Evolutionary conservation across 2,113 vertebrate genomes (phyloP).

Genomic region (Plotosus lineatus): DNA sequence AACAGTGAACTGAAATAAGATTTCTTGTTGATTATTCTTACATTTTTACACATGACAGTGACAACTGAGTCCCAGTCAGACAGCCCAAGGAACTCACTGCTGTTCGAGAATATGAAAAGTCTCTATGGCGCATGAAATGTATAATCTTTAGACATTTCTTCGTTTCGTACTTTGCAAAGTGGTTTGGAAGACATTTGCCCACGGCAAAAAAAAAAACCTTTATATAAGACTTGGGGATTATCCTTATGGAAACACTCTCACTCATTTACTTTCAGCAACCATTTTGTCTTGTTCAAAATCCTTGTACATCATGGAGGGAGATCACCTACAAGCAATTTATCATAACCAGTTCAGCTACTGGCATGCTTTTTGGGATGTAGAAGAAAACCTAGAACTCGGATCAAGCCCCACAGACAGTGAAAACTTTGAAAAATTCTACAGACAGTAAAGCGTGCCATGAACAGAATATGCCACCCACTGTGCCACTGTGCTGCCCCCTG

Average conservation of each 20-base stretch:
- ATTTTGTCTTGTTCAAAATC: background rate
- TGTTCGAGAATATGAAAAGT: no score
- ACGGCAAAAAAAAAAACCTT: background rate
- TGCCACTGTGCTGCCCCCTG: background rate
- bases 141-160: no score
- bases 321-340: background rate
- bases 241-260: background rate
- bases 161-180: no score
- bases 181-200: background rate
- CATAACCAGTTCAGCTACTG: background rate
- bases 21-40: no score
- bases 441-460: background rate
- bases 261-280: background rate
- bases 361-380: background rate
- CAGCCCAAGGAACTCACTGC: no score
- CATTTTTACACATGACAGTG: no score
- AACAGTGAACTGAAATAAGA: no score
- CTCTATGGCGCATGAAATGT: no score
- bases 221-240: background rate
- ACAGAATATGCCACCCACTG: background rate
- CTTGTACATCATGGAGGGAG: background rate
- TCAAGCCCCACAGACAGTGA: background rate
- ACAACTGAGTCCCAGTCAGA: no score
- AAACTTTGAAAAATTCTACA: background rate
- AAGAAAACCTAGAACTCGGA: background rate